Evolutionary conservation across 2,888 invertebrate genomes (phyloP).

Genomic region (Rotaria magnacalcarata): DNA sequence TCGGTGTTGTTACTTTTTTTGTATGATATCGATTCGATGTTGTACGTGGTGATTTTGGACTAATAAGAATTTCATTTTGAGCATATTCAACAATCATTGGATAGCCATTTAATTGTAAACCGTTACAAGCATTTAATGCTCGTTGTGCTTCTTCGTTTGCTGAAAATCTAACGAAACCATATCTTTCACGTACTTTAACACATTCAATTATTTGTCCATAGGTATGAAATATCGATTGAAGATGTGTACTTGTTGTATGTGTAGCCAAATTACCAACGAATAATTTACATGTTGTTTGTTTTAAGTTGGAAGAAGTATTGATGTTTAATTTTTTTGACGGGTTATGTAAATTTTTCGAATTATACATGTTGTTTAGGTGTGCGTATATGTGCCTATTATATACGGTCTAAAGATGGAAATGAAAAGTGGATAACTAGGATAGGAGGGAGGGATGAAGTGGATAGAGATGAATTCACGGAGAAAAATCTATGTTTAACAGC

Average conservation of each 20-base stretch:
- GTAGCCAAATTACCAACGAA: conserved; percentile 27
- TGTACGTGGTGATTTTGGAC: conserved; percentile 8
- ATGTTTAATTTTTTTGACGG: not conserved
- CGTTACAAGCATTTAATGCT: conserved; percentile 30
- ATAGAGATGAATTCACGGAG: not conserved
- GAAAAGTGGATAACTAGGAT: not conserved
- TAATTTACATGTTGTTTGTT: conserved; percentile 34
- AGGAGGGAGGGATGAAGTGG: not conserved
- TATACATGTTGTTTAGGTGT: not conserved
- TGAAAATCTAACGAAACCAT: conserved; percentile 12
- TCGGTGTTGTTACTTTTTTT: not conserved
- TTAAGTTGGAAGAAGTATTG: not conserved
- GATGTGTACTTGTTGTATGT: conserved; percentile 25
- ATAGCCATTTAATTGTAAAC: conserved; percentile 18
- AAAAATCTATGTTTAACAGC: not conserved
- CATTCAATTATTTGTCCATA: conserved; percentile 35
- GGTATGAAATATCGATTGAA: not conserved
- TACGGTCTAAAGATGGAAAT: conserved; percentile 1
- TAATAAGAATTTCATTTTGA: conserved; percentile 34
- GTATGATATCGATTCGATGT: not conserved
- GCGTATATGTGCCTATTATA: not conserved
- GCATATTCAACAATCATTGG: conserved; percentile 36
- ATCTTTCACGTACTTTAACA: conserved; percentile 36
- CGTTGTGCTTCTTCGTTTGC: not conserved
- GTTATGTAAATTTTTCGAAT: not conserved